A percentile compares a stretch with the other conserved stretches of the same genome.
phyloP scores from a whole-genome alignment of 2,888 invertebrate genomes.

The Biston stratarius region DNA sequence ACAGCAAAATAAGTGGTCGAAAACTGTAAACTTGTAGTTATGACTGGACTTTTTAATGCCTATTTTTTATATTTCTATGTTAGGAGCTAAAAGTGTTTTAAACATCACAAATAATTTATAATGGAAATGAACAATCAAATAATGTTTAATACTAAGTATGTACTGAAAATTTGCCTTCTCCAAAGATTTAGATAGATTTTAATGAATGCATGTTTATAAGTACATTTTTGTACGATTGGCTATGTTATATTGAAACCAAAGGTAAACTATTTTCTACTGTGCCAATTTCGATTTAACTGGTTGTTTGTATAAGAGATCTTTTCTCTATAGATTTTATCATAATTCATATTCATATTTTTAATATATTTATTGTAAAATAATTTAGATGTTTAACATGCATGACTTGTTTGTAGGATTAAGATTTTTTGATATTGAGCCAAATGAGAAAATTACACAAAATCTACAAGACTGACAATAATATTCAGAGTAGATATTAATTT shows the following conservation, averaged over 20 bases:
- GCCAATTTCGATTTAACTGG: constrained; percentile 77
- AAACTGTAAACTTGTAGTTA: constrained; percentile 23
- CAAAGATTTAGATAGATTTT: constrained; percentile 29
- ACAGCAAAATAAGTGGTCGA: not conserved
- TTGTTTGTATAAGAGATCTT: constrained; percentile 68
- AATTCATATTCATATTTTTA: constrained; percentile 71
- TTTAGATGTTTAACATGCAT: constrained; percentile 77
- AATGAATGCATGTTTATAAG: constrained; percentile 17
- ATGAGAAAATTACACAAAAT: constrained; percentile 78
- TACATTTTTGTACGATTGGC: constrained; percentile 64
- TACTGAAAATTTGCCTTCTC: constrained; percentile 26
- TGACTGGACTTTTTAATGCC: constrained; percentile 35
- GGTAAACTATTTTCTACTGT: constrained; percentile 71
- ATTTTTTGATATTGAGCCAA: constrained; percentile 79
- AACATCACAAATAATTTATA: constrained; percentile 32
- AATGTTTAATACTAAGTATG: not conserved
- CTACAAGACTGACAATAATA: constrained; percentile 86
- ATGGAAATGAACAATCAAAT: constrained; percentile 1
- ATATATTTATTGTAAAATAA: constrained; percentile 79
- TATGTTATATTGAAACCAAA: constrained; percentile 70
- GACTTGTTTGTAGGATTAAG: constrained; percentile 79
- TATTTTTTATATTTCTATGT: constrained; percentile 23
- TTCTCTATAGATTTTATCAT: constrained; percentile 69
- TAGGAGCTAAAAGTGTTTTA: constrained; percentile 27
- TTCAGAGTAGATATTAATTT: constrained; percentile 83